Conservation (phyloP, 2,113 vertebrate genomes). For the Aspiorhynchus laticeps region DNA sequence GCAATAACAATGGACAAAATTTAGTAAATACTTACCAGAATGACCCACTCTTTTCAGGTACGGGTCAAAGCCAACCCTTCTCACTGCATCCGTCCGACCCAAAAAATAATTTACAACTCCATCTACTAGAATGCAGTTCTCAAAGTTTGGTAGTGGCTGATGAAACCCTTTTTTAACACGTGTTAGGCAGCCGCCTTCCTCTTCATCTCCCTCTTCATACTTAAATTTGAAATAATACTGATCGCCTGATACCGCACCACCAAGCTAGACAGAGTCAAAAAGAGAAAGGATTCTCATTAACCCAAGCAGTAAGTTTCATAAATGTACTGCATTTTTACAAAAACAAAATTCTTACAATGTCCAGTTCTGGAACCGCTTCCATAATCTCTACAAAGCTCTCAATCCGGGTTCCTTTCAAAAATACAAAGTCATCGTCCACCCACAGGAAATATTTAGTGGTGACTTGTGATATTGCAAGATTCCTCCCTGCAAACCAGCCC, state of each 20-base stretch:
- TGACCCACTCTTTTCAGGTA: constrained; percentile 72
- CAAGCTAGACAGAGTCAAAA: constrained; percentile 60
- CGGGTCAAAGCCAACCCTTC: constrained; percentile 76
- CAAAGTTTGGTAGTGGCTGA: constrained; percentile 66
- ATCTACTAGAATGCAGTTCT: constrained; percentile 65
- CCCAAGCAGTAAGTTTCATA: not conserved
- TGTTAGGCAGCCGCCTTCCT: constrained; percentile 69
- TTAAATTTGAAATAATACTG: constrained; percentile 68
- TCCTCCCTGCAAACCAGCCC: constrained; percentile 82
- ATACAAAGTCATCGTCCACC: constrained; percentile 81
- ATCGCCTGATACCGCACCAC: constrained; percentile 69
- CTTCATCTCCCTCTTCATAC: constrained; percentile 66
- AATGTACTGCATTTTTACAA: not conserved
- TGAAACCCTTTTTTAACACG: constrained; percentile 51
- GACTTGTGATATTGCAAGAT: constrained; percentile 79
- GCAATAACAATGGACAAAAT: not conserved
- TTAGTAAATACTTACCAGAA: constrained; percentile 62
- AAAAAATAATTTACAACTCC: constrained; percentile 78
- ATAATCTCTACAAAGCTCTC: constrained; percentile 78
- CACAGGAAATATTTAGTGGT: constrained; percentile 81
- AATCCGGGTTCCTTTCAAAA: constrained; percentile 72
- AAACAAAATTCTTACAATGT: constrained; percentile 69
- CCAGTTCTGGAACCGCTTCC: constrained; percentile 72
- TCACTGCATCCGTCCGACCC: constrained; percentile 71
- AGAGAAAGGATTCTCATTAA: not conserved